Evolutionary conservation across 2,797 vertebrate genomes (phyloP).

Genomic region (Aviceda cuculoides): DNA sequence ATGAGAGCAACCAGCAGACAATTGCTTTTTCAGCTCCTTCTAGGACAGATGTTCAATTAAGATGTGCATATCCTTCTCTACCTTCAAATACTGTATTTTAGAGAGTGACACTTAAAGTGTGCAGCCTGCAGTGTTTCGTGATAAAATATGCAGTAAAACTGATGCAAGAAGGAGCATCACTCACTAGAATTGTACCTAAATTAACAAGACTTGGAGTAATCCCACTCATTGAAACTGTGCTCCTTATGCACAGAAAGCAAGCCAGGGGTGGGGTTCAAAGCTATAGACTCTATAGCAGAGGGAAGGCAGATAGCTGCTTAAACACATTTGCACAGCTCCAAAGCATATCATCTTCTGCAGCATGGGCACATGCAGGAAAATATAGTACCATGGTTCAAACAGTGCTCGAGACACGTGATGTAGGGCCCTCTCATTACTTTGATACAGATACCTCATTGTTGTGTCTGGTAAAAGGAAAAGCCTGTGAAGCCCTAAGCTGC

Average conservation of each 20-base stretch:
- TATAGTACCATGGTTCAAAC: neutral
- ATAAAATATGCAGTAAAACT: neutral
- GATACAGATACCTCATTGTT: neutral
- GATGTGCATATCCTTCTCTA: neutral
- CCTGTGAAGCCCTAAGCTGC: neutral
- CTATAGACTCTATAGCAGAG: neutral
- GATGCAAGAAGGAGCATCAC: too few relatives aligned
- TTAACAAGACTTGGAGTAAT: neutral
- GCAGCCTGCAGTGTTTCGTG: neutral
- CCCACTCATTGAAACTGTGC: neutral
- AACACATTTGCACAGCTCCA: neutral
- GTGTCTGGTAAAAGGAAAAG: neutral
- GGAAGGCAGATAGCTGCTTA: neutral
- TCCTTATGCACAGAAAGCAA: neutral
- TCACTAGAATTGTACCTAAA: neutral
- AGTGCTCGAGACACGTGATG: neutral
- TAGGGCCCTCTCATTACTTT: too few relatives aligned
- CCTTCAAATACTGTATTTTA: neutral
- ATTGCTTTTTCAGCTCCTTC: neutral
- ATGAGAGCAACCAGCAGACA: neutral
- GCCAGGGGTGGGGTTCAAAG: neutral
- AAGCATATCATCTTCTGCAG: neutral
- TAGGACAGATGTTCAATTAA: neutral
- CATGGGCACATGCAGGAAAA: neutral
- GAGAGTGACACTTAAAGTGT: neutral